These are phyloP conservation scores for Pheosia tremula DNA, from an alignment of 2,888 invertebrate genomes.

Conservation along the genomic window DNA sequence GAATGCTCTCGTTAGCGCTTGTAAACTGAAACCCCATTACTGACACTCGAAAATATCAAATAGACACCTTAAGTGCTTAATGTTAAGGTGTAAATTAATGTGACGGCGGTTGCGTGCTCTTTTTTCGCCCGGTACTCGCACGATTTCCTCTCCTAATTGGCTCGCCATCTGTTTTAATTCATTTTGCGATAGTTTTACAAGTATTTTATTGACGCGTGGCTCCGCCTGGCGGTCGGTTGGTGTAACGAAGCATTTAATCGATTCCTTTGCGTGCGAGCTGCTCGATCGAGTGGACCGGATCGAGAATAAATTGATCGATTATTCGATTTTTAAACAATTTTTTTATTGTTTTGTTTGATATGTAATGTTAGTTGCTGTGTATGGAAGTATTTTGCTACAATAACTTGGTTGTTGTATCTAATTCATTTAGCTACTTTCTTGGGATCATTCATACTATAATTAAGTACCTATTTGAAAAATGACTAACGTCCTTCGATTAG, in stretches of 20 bases:
- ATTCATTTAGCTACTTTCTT: background rate
- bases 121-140: constrained; percentile 79
- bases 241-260: constrained; percentile 81
- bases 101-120: constrained; percentile 54
- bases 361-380: constrained; percentile 23
- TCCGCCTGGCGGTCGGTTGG: constrained; percentile 74
- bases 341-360: constrained; percentile 47
- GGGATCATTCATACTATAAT: background rate
- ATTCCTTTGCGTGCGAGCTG: constrained; percentile 77
- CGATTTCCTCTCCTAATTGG: constrained; percentile 84
- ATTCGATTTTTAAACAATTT: constrained; percentile 62
- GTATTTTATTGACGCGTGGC: constrained; percentile 83
- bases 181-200: constrained; percentile 84
- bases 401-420: background rate
- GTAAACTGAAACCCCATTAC: constrained; percentile 79
- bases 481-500: background rate
- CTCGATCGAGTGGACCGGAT: constrained; percentile 61
- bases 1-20: constrained; percentile 77
- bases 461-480: background rate
- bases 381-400: constrained; percentile 18
- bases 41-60: constrained; percentile 41
- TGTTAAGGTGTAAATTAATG: constrained; percentile 52
- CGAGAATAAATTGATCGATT: constrained; percentile 63
- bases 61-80: constrained; percentile 49
- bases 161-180: constrained; percentile 83